Conservation (phyloP, 2,113 vertebrate genomes). For the Sardina pilchardus region DNA sequence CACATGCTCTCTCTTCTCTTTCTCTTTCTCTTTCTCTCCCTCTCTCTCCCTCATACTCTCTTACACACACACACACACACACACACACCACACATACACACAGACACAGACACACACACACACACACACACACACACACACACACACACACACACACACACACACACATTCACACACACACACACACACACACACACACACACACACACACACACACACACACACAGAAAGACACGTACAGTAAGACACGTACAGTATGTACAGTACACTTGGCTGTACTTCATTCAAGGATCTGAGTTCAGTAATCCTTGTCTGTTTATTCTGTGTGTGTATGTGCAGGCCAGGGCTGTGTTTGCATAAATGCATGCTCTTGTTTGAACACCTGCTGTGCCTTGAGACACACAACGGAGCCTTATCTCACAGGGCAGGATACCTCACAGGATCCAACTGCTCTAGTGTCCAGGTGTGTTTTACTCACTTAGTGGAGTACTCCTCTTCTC, state of each 20-base stretch:
- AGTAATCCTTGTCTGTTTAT: background rate
- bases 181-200: too few species aligned
- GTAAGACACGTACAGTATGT: background rate
- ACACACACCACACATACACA: too few species aligned
- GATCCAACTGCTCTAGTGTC: background rate
- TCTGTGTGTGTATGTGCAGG: background rate
- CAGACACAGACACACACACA: too few species aligned
- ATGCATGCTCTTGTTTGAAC: conserved; percentile 32
- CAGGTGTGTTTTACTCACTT: background rate
- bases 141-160: too few species aligned
- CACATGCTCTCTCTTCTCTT: background rate
- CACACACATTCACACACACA: background rate
- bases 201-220: too few species aligned
- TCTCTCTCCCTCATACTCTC: background rate
- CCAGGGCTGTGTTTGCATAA: background rate
- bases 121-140: background rate
- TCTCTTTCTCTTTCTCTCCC: background rate
- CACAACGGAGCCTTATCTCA: background rate
- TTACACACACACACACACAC: background rate
- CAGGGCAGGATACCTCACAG: background rate
- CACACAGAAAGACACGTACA: background rate
- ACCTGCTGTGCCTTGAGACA: conserved; percentile 29
- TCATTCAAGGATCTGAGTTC: background rate
- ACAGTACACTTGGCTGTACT: background rate
- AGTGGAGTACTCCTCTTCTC: background rate